Evolutionary conservation across 2,888 invertebrate genomes (phyloP).

Genomic region (Arrhopalites spinosus): DNA sequence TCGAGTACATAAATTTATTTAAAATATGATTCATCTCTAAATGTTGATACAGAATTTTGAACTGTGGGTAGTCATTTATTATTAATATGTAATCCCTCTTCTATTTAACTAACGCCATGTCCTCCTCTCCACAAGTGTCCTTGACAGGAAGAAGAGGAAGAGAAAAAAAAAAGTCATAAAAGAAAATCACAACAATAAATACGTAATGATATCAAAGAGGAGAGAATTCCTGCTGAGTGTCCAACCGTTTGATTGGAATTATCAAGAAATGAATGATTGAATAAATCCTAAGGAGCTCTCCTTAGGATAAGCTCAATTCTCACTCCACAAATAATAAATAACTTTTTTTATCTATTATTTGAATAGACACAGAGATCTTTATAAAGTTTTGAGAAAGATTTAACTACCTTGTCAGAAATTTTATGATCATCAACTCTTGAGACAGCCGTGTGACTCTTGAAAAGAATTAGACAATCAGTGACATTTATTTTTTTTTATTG

Average conservation of each 20-base stretch:
- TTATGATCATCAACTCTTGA: background rate
- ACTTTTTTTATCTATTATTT: background rate
- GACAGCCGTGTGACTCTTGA: background rate
- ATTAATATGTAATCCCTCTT: too few relatives aligned
- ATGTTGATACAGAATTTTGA: background rate
- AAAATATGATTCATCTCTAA: background rate
- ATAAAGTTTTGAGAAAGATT: background rate
- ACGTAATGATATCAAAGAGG: constrained; percentile 28
- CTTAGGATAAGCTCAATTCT: background rate
- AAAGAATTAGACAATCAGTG: constrained; percentile 20
- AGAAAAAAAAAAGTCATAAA: background rate
- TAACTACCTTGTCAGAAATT: constrained; percentile 28
- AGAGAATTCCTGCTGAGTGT: constrained; percentile 15
- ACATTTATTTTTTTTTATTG: constrained; percentile 6
- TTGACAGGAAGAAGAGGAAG: constrained; percentile 24
- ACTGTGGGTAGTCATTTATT: too few relatives aligned
- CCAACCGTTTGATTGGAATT: constrained; percentile 26
- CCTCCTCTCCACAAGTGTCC: constrained; percentile 18
- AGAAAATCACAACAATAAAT: constrained; percentile 6
- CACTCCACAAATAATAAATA: background rate
- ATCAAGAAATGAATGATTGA: constrained; percentile 1
- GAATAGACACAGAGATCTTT: background rate
- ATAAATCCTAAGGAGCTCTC: background rate
- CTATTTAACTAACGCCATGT: background rate
- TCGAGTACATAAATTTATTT: background rate